Evolutionary conservation across 1,140 invertebrate species (phyloP).

Genomic region (Nilaparvata lugens): DNA sequence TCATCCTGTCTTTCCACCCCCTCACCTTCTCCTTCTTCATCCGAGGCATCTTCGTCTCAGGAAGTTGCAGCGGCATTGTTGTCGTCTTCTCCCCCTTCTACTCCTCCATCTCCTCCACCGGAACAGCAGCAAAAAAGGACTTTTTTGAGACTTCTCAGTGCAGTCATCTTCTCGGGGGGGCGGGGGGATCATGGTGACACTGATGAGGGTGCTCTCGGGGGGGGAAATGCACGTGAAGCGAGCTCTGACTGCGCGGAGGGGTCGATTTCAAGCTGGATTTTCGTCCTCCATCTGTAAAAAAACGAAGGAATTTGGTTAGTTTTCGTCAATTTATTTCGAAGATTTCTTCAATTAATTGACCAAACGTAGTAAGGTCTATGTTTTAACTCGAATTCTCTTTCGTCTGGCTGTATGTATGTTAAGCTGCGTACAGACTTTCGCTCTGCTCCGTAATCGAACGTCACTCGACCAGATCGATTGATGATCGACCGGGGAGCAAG

Average conservation of each 20-base stretch:
- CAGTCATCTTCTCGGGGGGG: slow-evolving; percentile 4
- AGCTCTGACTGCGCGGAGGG: neutral
- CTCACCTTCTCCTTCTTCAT: neutral
- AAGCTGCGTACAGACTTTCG: no score
- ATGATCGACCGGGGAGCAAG: no score
- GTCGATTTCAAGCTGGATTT: slow-evolving; percentile 1
- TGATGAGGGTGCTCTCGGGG: neutral
- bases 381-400: no score
- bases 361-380: no score
- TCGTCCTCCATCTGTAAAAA: neutral
- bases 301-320: neutral
- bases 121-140: slow-evolving; percentile 10
- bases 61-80: neutral
- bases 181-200: slow-evolving; percentile 4
- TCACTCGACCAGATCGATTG: no score
- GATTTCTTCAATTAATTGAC: no score
- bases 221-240: slow-evolving; percentile 15
- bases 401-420: no score
- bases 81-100: neutral
- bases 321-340: no score
- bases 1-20: neutral
- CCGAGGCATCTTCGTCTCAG: neutral
- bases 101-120: neutral
- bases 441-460: no score
- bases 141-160: neutral